These are phyloP conservation scores for Marronus borbonicus DNA, from an alignment of 2,888 invertebrate species.

Conservation along the genomic window DNA sequence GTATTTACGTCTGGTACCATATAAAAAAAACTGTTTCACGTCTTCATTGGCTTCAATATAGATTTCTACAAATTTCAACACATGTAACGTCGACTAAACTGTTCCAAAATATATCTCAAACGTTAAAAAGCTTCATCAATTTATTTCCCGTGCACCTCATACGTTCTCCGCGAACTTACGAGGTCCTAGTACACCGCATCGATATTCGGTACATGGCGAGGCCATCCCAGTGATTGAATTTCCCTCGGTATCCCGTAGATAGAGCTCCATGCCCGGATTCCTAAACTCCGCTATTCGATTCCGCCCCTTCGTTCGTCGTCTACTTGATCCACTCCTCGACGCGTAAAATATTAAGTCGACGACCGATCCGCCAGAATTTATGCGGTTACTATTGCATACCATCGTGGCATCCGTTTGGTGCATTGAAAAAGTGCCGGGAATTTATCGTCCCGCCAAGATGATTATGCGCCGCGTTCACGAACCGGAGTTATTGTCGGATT, in stretches of 20 bases:
- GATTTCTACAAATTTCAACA: too few relatives aligned
- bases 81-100: too few relatives aligned
- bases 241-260: neutral
- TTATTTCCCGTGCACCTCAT: too few relatives aligned
- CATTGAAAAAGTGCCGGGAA: constrained; percentile 7
- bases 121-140: too few relatives aligned
- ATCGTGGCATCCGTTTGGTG: neutral
- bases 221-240: neutral
- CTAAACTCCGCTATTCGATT: neutral
- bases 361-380: constrained; percentile 7
- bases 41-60: too few relatives aligned
- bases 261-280: neutral
- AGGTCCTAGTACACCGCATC: too few relatives aligned
- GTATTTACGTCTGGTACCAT: too few relatives aligned
- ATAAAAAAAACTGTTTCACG: too few relatives aligned
- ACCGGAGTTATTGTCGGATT: neutral
- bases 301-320: neutral
- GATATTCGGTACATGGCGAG: too few relatives aligned
- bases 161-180: too few relatives aligned
- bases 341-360: constrained; percentile 2
- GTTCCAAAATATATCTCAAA: too few relatives aligned
- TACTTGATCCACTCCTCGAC: neutral
- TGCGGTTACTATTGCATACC: constrained; percentile 18
- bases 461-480: neutral
- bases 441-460: neutral